Percentiles rank a stretch among this genome's conserved stretches.
phyloP scores from a whole-genome alignment of 2,113 vertebrate genomes.

The western clawed frog (Xenopus tropicalis) region UCB_Xtro_10.0 CM004445.2:85452501-85453000 shows the following conservation, averaged over 20 bases:
- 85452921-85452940: conserved; percentile 14
- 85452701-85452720: conserved; percentile 36
- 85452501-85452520: not conserved
- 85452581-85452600: not conserved
- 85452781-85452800: conserved; percentile 5
- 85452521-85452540: not conserved
- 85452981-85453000: conserved; percentile 18
- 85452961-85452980: conserved; percentile 12
- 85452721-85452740: conserved; percentile 19
- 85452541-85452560: not conserved
- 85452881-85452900: conserved; percentile 7
- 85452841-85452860: conserved; percentile 1
- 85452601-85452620: not conserved
- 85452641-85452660: conserved; percentile 6
- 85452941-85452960: conserved; percentile 8
- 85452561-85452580: not conserved
- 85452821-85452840: not conserved
- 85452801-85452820: conserved; percentile 17
- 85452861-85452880: conserved; percentile 13
- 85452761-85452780: conserved; percentile 28
- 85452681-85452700: conserved; percentile 21
- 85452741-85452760: conserved; percentile 29
- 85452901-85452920: not conserved
- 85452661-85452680: conserved; percentile 28
- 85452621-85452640: conserved; percentile 15